Base-by-base conservation (phyloP, 2,797 vertebrate species). In the Okamejei kenojei region DNA sequence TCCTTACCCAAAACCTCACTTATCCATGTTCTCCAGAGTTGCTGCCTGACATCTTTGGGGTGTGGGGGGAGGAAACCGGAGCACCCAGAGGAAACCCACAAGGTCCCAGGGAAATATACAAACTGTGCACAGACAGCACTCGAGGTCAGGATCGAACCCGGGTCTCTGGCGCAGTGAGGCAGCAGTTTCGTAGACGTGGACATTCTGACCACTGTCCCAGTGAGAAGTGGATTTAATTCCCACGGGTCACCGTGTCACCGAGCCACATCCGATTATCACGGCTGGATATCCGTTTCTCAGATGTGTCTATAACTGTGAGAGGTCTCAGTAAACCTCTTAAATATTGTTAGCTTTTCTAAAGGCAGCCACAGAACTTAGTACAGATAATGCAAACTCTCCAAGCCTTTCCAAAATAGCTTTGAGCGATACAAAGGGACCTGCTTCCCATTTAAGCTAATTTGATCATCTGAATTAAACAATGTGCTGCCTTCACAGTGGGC, bases 391-490 rank as follows among this genome's bases (percentile, higher is more conserved):
- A 26, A 45, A 54, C 54, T 81, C 80, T 54, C 38, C 80, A 81
- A 38, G 38, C 26, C 54, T 81, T 81, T 81, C 45, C 80, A 81
- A 81, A 21, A 79, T 79, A 79, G 78, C 78, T 35, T 81, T 81
- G 80, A 81, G 80, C 26, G 21, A 81, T 26, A 54, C 54, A 23
- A 81, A 9, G 80, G 54, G 54, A 54, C 54, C 38, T 81, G 45
- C 45, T 81, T 81, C 26, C 80, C 54, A 54, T 45, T 81, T 81
- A 11, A 81, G 26, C 80, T 45, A 81, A 81, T 54, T 54, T 81
- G 38, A 19, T 23, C 26, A 81, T 54, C 80, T 23, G 80, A 54
- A 54, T 81, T 19, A 54, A 54, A 45, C 80, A 81, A 54, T 0
- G 80, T 54, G 9, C 26, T 45, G 54, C 19, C 38, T 38, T 15